These are phyloP conservation scores for Cordilura impudica DNA, from an alignment of 2,888 invertebrate species.

Conservation along the genomic window DNA sequence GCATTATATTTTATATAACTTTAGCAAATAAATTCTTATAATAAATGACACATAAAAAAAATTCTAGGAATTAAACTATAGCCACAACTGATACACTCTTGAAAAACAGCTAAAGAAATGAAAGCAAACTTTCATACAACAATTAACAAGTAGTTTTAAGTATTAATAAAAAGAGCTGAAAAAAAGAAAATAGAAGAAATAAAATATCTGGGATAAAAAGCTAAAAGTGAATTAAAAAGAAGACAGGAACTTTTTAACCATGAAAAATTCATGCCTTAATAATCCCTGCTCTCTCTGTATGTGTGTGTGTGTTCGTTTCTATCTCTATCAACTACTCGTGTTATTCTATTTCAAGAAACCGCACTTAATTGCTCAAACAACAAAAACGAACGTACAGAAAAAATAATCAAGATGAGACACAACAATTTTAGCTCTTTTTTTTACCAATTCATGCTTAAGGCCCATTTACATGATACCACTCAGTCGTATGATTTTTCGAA, in stretches of 20 bases:
- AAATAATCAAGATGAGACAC: constrained; percentile 17
- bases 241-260: constrained; percentile 9
- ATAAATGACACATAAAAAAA: constrained; percentile 42
- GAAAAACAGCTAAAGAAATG: neutral
- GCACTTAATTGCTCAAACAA: constrained; percentile 25
- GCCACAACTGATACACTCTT: neutral
- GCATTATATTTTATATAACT: too few species aligned
- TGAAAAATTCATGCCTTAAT: constrained; percentile 53
- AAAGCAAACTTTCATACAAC: constrained; percentile 41
- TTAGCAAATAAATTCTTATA: constrained; percentile 37
- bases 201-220: neutral
- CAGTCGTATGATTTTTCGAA: too few species aligned
- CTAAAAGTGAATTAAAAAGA: constrained; percentile 13
- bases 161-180: constrained; percentile 28
- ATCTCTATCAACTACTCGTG: neutral
- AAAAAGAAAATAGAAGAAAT: neutral
- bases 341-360: constrained; percentile 30
- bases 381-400: neutral
- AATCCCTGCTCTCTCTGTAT: constrained; percentile 38
- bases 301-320: neutral
- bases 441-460: too few species aligned
- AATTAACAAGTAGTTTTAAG: constrained; percentile 60
- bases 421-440: neutral
- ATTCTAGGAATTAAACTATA: constrained; percentile 28
- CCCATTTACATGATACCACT: too few species aligned